Conservation (phyloP, 2,888 invertebrate genomes). For the Agriopis aurantiaria region DNA sequence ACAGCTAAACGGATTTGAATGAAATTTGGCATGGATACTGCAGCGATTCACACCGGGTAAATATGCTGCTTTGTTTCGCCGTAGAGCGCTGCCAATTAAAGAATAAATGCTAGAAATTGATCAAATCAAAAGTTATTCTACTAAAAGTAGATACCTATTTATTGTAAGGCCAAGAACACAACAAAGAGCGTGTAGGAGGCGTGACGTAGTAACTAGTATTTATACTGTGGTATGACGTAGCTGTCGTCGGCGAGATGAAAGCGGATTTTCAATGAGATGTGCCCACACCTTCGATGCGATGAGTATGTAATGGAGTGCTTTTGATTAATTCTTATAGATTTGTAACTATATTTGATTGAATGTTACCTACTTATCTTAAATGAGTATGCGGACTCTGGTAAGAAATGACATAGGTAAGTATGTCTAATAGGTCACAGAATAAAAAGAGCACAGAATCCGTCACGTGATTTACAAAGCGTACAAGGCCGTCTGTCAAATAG, state of each 20-base stretch:
- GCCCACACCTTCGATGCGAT: constrained; percentile 48
- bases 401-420: no score
- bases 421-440: no score
- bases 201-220: neutral
- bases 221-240: constrained; percentile 38
- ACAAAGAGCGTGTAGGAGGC: neutral
- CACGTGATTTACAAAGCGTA: no score
- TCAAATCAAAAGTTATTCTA: neutral
- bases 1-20: no score
- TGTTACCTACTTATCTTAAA: neutral
- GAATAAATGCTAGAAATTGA: neutral
- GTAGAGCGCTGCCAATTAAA: no score
- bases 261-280: constrained; percentile 57
- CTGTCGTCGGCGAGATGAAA: constrained; percentile 63
- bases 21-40: no score
- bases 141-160: neutral
- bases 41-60: no score
- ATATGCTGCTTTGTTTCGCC: no score
- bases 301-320: constrained; percentile 27
- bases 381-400: no score
- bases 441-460: no score
- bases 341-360: constrained; percentile 22
- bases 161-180: neutral
- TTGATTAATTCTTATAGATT: constrained; percentile 37
- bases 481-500: no score